Base-by-base conservation (phyloP, 2,888 invertebrate genomes). In the Atherix ibis region DNA sequence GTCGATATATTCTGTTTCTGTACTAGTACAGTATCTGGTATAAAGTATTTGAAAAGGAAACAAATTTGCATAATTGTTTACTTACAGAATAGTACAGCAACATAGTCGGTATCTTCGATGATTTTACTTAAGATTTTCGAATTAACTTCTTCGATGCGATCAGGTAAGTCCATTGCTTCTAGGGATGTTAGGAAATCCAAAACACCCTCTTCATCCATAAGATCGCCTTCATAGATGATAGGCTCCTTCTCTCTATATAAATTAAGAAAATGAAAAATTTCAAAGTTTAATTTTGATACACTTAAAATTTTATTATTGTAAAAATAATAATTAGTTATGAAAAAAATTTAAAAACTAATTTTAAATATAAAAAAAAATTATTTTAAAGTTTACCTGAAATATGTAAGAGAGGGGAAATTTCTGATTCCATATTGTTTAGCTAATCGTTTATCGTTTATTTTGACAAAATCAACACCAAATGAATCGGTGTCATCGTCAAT, bases 351-450 rank as follows among this genome's bases (percentile, higher is more conserved):
- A n/a, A n/a, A n/a, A n/a, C n/a, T n/a, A n/a, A n/a, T n/a, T n/a
- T n/a, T n/a, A n/a, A n/a, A n/a, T n/a, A n/a, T n/a, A n/a, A n/a
- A n/a, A n/a, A n/a, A n/a, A n/a, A n/a, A n/a, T n/a, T n/a, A n/a
- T n/a, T n/a, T n/a, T n/a, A n/a, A 17, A 15, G n/a, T 13, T 32
- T 54, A 62, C 62, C 62, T 61, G 71, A 91, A 94, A 64, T 92
- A 94, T 52, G 91, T 89, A 65, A 94, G 82, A 49, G 92, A 85
- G 52, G 94, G 94, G 65, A 92, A 92, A 64, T 74, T 88, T 63
- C 80, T 84, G 65, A 94, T 87, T 63, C 92, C 92, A 73, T 91
- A 85, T 57, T 91, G 88, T 62, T 91, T 89, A 47, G 94, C 92
- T 56, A 89, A 72, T 70, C 88, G 76, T 71, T 89, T 89, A 69